Conservation (phyloP, 2,888 invertebrate species). For the Caenorhabditis parvicauda region DNA sequence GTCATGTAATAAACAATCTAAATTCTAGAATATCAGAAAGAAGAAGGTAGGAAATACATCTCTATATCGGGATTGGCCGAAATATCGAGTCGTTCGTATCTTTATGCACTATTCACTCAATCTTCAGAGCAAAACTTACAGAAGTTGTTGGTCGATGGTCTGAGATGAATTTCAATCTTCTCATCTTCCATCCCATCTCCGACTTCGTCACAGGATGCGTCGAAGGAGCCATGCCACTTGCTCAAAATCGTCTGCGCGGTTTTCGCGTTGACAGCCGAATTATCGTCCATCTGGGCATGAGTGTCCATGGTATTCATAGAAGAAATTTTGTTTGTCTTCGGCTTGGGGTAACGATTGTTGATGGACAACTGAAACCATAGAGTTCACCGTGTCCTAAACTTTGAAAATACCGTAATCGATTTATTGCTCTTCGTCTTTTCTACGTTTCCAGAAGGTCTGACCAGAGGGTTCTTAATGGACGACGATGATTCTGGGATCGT, state of each 20-base stretch:
- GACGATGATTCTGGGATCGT: slow-evolving; percentile 31
- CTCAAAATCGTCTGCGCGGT: slow-evolving; percentile 42
- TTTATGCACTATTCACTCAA: too few species aligned
- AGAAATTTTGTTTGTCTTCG: slow-evolving; percentile 39
- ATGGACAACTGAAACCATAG: slow-evolving; percentile 45
- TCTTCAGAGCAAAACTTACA: too few species aligned
- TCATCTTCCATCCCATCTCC: slow-evolving; percentile 27
- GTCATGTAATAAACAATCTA: too few species aligned
- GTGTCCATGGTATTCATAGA: slow-evolving; percentile 33
- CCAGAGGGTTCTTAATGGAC: slow-evolving; percentile 26
- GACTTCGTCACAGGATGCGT: slow-evolving; percentile 34
- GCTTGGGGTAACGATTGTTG: slow-evolving; percentile 44
- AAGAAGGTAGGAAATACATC: too few species aligned
- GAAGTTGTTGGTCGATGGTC: neutral
- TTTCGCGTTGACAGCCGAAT: slow-evolving; percentile 37
- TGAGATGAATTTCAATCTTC: neutral
- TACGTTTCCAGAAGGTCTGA: neutral
- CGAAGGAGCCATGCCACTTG: slow-evolving; percentile 46
- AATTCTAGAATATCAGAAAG: too few species aligned
- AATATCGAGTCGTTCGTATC: too few species aligned
- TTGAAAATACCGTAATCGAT: slow-evolving; percentile 42
- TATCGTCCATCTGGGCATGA: slow-evolving; percentile 44
- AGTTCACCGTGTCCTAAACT: neutral
- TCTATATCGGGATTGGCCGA: too few species aligned
- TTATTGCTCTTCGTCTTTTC: slow-evolving; percentile 51